Percentiles rank a stretch among this genome's conserved stretches.
phyloP scores from a whole-genome alignment of 2,113 vertebrate species.

The Antechinus stuartii region DNA sequence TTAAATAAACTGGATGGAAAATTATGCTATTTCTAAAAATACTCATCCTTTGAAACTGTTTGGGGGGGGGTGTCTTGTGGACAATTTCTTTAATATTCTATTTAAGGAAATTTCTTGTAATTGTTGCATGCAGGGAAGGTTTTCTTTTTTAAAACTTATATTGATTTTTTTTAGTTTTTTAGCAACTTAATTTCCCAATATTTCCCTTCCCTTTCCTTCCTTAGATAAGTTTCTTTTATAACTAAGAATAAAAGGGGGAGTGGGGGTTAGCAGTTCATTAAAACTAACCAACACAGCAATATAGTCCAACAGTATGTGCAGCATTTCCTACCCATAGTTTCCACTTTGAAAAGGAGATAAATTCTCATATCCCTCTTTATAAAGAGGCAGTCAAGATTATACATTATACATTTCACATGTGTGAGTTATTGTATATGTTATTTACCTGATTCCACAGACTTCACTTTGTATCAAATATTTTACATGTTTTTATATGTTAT shows the following conservation, averaged over 20 bases:
- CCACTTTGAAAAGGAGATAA: background rate
- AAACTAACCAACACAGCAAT: background rate
- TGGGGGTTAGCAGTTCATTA: background rate
- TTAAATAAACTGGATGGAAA: constrained; percentile 42
- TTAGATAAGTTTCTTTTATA: background rate
- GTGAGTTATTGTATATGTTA: background rate
- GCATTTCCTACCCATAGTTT: background rate
- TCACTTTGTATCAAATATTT: background rate
- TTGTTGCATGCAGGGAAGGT: constrained; percentile 3
- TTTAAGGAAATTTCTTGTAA: constrained; percentile 48
- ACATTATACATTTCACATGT: background rate
- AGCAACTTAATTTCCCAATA: background rate
- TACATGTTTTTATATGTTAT: background rate
- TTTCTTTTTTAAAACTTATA: background rate
- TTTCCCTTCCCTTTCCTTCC: background rate
- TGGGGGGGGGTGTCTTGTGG: background rate
- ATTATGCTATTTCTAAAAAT: background rate
- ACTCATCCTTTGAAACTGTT: constrained; percentile 35
- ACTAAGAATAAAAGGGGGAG: background rate
- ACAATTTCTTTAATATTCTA: constrained; percentile 33
- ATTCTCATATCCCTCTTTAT: background rate
- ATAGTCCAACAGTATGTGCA: background rate
- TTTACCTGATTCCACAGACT: background rate
- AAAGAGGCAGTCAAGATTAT: background rate
- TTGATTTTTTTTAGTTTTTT: background rate